Evolutionary conservation across 2,113 vertebrate species (phyloP), one percentile per base, ranked within the genome.

Genomic region (Pomatorhinus ruficollis): DNA sequence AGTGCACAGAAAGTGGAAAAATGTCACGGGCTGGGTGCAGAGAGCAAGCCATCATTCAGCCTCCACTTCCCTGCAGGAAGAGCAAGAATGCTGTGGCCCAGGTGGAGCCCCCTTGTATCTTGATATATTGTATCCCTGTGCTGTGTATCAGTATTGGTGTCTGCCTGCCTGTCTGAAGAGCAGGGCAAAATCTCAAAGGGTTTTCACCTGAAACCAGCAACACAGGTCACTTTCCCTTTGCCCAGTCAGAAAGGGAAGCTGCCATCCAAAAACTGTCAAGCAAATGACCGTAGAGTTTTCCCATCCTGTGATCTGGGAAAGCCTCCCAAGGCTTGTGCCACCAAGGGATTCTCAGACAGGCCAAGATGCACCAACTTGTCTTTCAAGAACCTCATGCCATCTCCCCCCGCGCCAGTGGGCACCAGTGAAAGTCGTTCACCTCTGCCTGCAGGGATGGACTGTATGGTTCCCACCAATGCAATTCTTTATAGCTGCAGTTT

Each of bases 41-140:
- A n/a, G 19, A 28, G 3, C 0, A 75, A 21, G 12, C 61, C 0
- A 0, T 27, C 0, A 1, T 42, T 37, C 23, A 15, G 37, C 30
- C n/a, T 45, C 2, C 28, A 50, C 14, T 42, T 70, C 69, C 68
- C 2, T 1, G 12, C 22, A 40, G 54, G 54, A 92, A 50, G 47
- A 90, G 18, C 65, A 70, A 45, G 75, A 78, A 40, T 23, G 8
- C 3, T 6, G 17, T 39, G 25, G 56, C 37, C 54, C 19, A 19
- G 20, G 4, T 18, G 21, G 5, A 63, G 25, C 11, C 35, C 75
- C 35, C 40, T 66, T 49, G 22, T 49, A 11, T 44, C 42, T 70
- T 49, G 50, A 44, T 69, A 17, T 35, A 24, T 45, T 82, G 28
- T 22, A 33, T 47, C 20, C 11, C 42, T 87, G 33, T 47, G 57